Conservation (phyloP, 1,140 invertebrate species). For the Cotesia chilonis region DNA sequence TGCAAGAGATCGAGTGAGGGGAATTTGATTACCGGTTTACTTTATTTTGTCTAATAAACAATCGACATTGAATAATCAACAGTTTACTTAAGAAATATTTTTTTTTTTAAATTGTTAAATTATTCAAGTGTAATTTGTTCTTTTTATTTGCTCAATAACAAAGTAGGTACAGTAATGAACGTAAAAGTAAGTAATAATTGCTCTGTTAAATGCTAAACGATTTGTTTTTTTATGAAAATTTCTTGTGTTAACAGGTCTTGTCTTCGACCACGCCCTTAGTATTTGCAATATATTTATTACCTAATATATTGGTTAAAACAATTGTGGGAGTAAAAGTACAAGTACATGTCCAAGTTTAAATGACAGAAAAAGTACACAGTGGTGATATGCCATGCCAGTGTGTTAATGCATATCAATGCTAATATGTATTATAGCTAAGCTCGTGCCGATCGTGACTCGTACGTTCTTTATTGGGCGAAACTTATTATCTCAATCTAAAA, state of each 20-base stretch:
- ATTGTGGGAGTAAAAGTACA: too few relatives aligned
- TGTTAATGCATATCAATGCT: neutral
- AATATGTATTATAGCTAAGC: constrained; percentile 2
- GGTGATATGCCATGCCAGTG: constrained; percentile 9
- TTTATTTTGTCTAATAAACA: constrained; percentile 29
- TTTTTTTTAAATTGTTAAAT: neutral
- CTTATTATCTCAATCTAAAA: constrained; percentile 22
- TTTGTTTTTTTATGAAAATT: neutral
- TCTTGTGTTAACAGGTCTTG: neutral
- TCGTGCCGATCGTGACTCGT: constrained; percentile 35
- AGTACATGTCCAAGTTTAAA: neutral
- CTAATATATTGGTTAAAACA: too few relatives aligned
- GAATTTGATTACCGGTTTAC: constrained; percentile 19
- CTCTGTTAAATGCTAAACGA: too few relatives aligned
- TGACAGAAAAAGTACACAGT: constrained; percentile 13
- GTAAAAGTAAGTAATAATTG: too few relatives aligned
- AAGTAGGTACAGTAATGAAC: too few relatives aligned
- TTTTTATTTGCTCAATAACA: neutral
- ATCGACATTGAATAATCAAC: constrained; percentile 34
- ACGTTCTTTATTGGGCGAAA: neutral
- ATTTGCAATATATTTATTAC: too few relatives aligned
- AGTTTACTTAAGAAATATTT: neutral
- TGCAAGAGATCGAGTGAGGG: neutral
- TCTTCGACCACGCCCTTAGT: neutral
- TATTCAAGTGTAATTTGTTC: neutral